Evolutionary conservation across 2,888 invertebrate genomes (phyloP), one percentile per base, ranked within the genome.

Genomic region (Athrips mouffetella): DNA sequence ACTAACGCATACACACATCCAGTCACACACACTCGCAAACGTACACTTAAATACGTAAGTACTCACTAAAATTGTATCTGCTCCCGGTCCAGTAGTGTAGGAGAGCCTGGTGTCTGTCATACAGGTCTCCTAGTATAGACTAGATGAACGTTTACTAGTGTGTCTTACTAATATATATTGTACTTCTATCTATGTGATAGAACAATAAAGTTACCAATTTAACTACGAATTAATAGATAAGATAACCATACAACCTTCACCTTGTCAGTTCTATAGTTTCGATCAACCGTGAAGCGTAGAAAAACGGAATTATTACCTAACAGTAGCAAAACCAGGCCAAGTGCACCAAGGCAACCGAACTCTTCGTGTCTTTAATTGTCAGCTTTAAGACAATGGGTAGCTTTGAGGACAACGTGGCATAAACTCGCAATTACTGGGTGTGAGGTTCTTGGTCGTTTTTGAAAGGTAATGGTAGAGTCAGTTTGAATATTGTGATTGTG

Each of bases 291-390:
- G 62, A 57, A 60, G 59, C 55, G 48, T 15, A 27, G 18, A 48
- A 52, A 49, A 67, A 63, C 63, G 58, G 54, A 48, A 54, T 63
- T 65, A 65, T 68, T 66, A 73, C 62, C 59, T 65, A 70, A 66
- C 55, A 60, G 57, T 48, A 47, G 33, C 47, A 37, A 56, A 74
- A 63, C 63, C 58, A 51, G 71, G 75, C 65, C 75, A 75, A 75
- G 73, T 73, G 68, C 68, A 71, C 59, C 59, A 58, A 55, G 60
- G 27, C 13, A 15, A 31, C n/a, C n/a, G n/a, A n/a, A n/a, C 33
- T 45, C 45, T 53, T 55, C 56, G 63, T 57, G 31, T 18, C 23
- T 47, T 47, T 47, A 47, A 47, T 47, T 45, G 45, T 20, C 30
- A 10, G 23, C 33, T n/a, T n/a, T n/a, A 21, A 25, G 33, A 50